Percentiles rank a stretch among this genome's conserved stretches.
These are phyloP conservation scores for Molanna angustata DNA, from an alignment of 2,888 invertebrate species.

Conservation along the genomic window DNA sequence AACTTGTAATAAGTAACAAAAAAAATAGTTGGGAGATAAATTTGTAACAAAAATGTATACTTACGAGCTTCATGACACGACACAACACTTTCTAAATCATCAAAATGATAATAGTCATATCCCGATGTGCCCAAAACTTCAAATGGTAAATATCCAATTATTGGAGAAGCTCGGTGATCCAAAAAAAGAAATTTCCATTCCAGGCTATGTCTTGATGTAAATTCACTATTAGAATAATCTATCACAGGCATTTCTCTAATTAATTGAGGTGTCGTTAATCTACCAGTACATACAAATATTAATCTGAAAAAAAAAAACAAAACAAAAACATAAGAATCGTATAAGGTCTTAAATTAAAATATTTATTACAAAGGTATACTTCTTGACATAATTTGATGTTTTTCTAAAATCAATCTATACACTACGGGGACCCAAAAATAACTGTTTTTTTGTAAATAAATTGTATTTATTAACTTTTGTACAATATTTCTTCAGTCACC, in stretches of 20 bases:
- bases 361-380: too few relatives aligned
- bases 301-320: conserved; percentile 45
- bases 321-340: too few relatives aligned
- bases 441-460: too few relatives aligned
- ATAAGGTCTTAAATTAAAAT: too few relatives aligned
- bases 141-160: conserved; percentile 91
- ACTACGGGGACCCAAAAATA: too few relatives aligned
- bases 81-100: conserved; percentile 86
- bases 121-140: conserved; percentile 94
- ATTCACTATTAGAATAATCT: conserved; percentile 76
- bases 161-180: conserved; percentile 87
- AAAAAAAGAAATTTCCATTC: conserved; percentile 96
- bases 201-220: conserved; percentile 87
- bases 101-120: conserved; percentile 94
- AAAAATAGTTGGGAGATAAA: background rate
- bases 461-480: too few relatives aligned
- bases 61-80: conserved; percentile 83
- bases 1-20: too few relatives aligned
- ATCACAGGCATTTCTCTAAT: conserved; percentile 82
- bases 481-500: too few relatives aligned
- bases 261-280: conserved; percentile 76
- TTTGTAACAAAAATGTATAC: conserved; percentile 39
- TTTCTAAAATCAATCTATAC: too few relatives aligned
- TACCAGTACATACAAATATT: conserved; percentile 81
- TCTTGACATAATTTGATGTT: too few relatives aligned